Evolutionary conservation across 2,797 vertebrate genomes (phyloP), one percentile per base, ranked within the genome.

Genomic region (Macrochelys suwanniensis): DNA sequence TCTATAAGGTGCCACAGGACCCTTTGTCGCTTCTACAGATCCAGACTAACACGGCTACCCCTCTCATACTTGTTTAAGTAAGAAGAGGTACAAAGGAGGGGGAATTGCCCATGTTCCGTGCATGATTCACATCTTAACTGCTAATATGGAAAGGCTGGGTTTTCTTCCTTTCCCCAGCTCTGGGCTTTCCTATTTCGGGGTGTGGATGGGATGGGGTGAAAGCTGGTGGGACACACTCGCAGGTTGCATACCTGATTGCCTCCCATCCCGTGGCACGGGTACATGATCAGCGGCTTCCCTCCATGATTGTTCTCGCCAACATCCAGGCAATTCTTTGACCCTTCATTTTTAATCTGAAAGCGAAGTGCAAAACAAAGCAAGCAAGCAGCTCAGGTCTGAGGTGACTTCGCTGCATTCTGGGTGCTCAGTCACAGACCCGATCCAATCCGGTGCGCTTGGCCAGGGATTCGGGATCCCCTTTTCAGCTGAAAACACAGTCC

Each of bases 221-320:
- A 68, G n/a, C 65, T 4, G 7, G 45, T 5, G 77, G 77, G 50
- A 13, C 33, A 17, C 33, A 17, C 0, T 2, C 11, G 4, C 4
- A 19, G 51, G 37, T 17, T 7, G 7, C 47, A 89, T 97, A 99
- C 99, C 99, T 99, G 99, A 97, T 99, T 99, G 94, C 99, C 99
- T 12, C 99, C 99, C 98, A 99, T 99, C 95, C 99, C 99, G 45
- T 99, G 99, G 97, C 99, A 99, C 3, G 93, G 50, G 88, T 99
- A 99, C 99, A 99, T 99, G 97, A 99, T 99, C 92, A 99, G 47
- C 0, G 99, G 97, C 91, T 99, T 99, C 80, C 98, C 99, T 9
- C 99, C 99, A 0, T 84, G 98, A 95, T 98, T 99, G 93, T 98
- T 98, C 97, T 99, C 99, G 0, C 99, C 99, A 2, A 98, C 99